phyloP scores from a whole-genome alignment of 2,113 vertebrate genomes.

The Ophthalmolycus amberensis region DNA sequence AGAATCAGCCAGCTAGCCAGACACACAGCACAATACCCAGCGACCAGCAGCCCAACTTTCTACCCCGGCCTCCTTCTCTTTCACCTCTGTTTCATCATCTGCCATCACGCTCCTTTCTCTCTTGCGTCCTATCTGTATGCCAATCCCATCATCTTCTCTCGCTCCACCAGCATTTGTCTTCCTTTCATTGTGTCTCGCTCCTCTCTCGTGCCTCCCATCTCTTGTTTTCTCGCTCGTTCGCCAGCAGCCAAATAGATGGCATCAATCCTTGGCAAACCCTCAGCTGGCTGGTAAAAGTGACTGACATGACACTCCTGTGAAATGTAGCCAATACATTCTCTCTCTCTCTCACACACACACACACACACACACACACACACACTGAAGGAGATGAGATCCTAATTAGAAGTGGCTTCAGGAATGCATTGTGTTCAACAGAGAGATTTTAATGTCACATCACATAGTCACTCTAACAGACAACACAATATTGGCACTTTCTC shows the following conservation, averaged over 20 bases:
- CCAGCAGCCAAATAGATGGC: slow-evolving; percentile 41
- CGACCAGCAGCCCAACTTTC: slow-evolving; percentile 9
- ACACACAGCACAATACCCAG: slow-evolving; percentile 2
- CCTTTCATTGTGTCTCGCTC: slow-evolving; percentile 16
- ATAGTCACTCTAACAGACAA: slow-evolving; percentile 70
- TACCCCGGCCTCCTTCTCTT: slow-evolving; percentile 31
- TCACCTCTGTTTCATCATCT: slow-evolving; percentile 44
- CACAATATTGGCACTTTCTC: slow-evolving; percentile 75
- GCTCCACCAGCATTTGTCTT: slow-evolving; percentile 44
- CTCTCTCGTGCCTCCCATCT: slow-evolving; percentile 1
- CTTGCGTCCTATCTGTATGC: slow-evolving; percentile 51
- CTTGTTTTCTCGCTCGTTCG: not conserved
- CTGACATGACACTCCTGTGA: slow-evolving; percentile 49
- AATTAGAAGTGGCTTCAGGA: slow-evolving; percentile 39
- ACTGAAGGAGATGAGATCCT: slow-evolving; percentile 1
- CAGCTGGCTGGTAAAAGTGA: slow-evolving; percentile 49
- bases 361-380: slow-evolving; percentile 1
- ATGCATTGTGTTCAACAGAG: slow-evolving; percentile 45
- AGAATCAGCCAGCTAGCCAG: slow-evolving; percentile 47
- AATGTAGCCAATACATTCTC: slow-evolving; percentile 12
- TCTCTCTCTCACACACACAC: not conserved
- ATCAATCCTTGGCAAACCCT: slow-evolving; percentile 44
- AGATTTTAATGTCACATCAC: slow-evolving; percentile 80
- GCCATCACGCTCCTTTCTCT: slow-evolving; percentile 18
- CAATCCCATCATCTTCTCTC: slow-evolving; percentile 46